A percentile compares a stretch with the other conserved stretches of the same genome.
Evolutionary conservation across 37 sponge, comb jelly and placozoan species (phyloP).

Genomic region (Aphrocallistes beatrix): DNA sequence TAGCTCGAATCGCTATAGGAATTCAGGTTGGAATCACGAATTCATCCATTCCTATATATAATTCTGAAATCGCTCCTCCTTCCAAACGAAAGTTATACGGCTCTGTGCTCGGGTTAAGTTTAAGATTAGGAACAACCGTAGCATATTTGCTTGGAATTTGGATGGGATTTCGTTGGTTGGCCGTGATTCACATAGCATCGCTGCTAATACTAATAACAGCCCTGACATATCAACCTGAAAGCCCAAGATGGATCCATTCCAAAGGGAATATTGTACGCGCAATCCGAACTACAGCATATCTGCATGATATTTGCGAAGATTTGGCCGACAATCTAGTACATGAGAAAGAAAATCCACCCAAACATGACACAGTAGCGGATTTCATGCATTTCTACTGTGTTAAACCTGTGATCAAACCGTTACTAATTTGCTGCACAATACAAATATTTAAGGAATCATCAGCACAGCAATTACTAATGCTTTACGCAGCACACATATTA

Average conservation of each 20-base stretch:
- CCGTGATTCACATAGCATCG: neutral
- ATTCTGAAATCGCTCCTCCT: neutral
- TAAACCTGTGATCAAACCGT: neutral
- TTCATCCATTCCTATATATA: neutral
- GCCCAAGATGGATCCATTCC: neutral
- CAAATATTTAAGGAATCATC: neutral
- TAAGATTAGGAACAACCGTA: neutral
- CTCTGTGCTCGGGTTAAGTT: neutral
- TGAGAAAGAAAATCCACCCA: neutral
- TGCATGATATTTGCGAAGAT: neutral
- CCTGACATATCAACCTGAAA: neutral
- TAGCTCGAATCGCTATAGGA: neutral
- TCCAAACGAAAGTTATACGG: neutral
- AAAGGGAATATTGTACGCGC: neutral
- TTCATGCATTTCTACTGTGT: neutral
- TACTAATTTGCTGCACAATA: neutral
- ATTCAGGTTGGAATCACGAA: neutral
- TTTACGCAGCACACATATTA: neutral
- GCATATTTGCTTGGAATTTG: neutral
- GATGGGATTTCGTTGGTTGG: neutral
- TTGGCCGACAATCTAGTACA: neutral
- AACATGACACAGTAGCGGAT: neutral
- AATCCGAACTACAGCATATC: neutral
- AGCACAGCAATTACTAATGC: neutral
- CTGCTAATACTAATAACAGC: neutral